These are phyloP conservation scores for Atherinosoma microstoma DNA, from an alignment of 2,797 vertebrate genomes.

Conservation along the genomic window DNA sequence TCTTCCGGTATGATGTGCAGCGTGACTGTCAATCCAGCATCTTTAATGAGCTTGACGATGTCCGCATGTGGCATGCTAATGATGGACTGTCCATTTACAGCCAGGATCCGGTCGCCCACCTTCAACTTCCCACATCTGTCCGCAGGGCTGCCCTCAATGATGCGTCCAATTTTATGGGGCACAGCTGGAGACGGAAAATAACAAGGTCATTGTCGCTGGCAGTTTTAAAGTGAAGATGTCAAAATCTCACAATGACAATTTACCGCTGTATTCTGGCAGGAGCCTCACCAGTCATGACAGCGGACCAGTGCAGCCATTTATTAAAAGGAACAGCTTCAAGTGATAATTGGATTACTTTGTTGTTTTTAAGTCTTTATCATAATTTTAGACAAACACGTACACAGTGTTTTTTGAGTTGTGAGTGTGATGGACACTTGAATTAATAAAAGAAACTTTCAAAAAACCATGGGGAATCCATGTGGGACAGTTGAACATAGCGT, in stretches of 20 bases:
- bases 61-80: constrained; percentile 99
- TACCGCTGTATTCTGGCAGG: not conserved
- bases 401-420: not conserved
- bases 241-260: constrained; percentile 20
- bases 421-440: not conserved
- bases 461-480: not conserved
- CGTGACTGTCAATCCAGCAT: constrained; percentile 96
- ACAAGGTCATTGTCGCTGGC: constrained; percentile 24
- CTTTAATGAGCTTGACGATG: constrained; percentile 99
- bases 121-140: constrained; percentile 98
- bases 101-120: constrained; percentile 98
- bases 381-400: not conserved
- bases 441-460: constrained; percentile 1
- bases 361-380: constrained; percentile 2
- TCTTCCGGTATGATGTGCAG: constrained; percentile 99
- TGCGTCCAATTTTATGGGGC: constrained; percentile 98
- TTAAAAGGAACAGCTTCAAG: constrained; percentile 8
- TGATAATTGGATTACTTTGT: not conserved
- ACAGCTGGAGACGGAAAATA: constrained; percentile 85
- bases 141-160: constrained; percentile 98
- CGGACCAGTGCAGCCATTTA: not conserved
- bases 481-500: constrained; percentile 17
- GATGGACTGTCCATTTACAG: constrained; percentile 98
- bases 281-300: not conserved
- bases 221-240: constrained; percentile 22